Evolutionary conservation across 2,888 invertebrate species (phyloP), one percentile per base, ranked within the genome.

Genomic region (Mongoloraphidia duomilia): DNA sequence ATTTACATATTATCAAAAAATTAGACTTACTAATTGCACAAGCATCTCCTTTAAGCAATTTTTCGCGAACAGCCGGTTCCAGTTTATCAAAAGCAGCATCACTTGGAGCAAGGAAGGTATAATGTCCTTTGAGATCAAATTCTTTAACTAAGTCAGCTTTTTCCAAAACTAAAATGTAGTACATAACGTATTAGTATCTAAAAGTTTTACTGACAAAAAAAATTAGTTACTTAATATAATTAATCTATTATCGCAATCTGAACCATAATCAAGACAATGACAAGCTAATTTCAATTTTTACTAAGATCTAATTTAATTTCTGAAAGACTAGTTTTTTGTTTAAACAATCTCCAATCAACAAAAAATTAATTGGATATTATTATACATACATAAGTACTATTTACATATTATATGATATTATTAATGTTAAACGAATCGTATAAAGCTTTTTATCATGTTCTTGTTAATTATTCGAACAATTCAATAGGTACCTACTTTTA

Each of bases 71-170:
- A 50, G 67, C 65, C 39, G 69, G 66, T 51, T 73, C 74, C 56
- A 80, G 59, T 59, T 77, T 75, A 35, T 73, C 72, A 55, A 84
- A 82, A 17, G 84, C 84, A 39, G 72, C 72, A 61, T 84, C 77
- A 8, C 78, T 75, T 41, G 79, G 80, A 33, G 80, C 82, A 57
- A 83, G 77, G 17, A 83, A 63, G 1, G 83, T 83, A 58, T 67
- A 77, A 34, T 67, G 80, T 63, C 68, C 74, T 56, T 62, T 63
- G 47, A 75, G 70, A 49, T 70, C 65, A 52, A 83, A 65, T 46
- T 71, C 62, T 50, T 73, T 70, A 38, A 69, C 70, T 12, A 81
- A 61, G 44, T 74, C 74, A 36, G 77, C 75, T 54, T 72, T 73
- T 54, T 76, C 73, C 53, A 82, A 61, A 42, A 77, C 77, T 76